phyloP scores from a whole-genome alignment of 2,888 invertebrate species.

The Gerosis bhagava region DNA sequence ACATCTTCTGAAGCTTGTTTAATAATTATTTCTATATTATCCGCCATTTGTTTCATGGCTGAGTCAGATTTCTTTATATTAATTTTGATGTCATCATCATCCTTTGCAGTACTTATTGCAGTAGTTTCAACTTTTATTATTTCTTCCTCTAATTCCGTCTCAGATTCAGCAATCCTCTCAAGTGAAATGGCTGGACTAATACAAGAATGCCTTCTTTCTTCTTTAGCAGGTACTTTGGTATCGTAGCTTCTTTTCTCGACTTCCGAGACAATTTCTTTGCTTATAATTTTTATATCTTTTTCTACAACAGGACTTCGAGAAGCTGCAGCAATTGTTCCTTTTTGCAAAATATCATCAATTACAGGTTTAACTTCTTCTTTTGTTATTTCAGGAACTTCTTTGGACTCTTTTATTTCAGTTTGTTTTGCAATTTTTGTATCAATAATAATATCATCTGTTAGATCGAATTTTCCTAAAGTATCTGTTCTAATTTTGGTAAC shows the following conservation, averaged over 20 bases:
- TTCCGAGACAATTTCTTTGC: slow-evolving; percentile 61
- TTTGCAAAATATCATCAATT: slow-evolving; percentile 71
- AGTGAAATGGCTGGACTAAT: slow-evolving; percentile 74
- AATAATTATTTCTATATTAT: slow-evolving; percentile 76
- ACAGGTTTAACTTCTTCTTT: slow-evolving; percentile 71
- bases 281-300: slow-evolving; percentile 61
- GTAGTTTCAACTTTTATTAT: slow-evolving; percentile 39
- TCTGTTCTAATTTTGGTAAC: slow-evolving; percentile 69
- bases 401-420: slow-evolving; percentile 49
- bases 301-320: slow-evolving; percentile 62
- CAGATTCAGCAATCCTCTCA: slow-evolving; percentile 74
- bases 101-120: slow-evolving; percentile 11
- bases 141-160: slow-evolving; percentile 71
- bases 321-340: slow-evolving; percentile 62
- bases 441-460: slow-evolving; percentile 46
- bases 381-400: slow-evolving; percentile 58
- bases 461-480: slow-evolving; percentile 63
- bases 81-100: slow-evolving; percentile 37
- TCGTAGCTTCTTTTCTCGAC: slow-evolving; percentile 71
- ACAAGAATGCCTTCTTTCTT: slow-evolving; percentile 73
- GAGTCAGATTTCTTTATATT: slow-evolving; percentile 74
- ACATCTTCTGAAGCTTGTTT: slow-evolving; percentile 76
- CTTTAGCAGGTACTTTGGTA: slow-evolving; percentile 71
- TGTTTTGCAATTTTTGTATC: slow-evolving; percentile 47
- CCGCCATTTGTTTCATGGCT: slow-evolving; percentile 78